These are phyloP conservation scores for Sebastes fasciatus DNA, from an alignment of 2,113 vertebrate genomes.

Conservation along the genomic window DNA sequence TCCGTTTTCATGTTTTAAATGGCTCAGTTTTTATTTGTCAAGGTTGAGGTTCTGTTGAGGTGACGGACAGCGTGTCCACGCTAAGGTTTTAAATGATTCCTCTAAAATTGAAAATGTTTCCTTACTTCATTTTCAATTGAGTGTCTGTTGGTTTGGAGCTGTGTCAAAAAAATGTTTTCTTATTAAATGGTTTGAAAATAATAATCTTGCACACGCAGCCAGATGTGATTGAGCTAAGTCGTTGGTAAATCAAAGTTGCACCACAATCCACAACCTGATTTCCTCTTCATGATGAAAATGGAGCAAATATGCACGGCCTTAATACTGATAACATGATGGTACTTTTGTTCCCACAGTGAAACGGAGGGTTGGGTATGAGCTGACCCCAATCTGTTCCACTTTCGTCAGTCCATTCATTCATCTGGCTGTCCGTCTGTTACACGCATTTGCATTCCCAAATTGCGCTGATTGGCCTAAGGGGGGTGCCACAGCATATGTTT, in stretches of 20 bases:
- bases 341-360: neutral
- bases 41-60: neutral
- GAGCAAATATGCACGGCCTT: neutral
- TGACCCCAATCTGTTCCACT: constrained; percentile 39
- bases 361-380: neutral
- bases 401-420: constrained; percentile 23
- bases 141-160: neutral
- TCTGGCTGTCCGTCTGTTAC: constrained; percentile 59
- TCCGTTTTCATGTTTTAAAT: constrained; percentile 5
- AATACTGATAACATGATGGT: neutral
- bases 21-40: neutral
- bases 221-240: neutral
- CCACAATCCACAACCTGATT: neutral
- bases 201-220: neutral
- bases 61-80: neutral
- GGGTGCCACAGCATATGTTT: constrained; percentile 55
- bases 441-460: constrained; percentile 29
- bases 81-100: neutral
- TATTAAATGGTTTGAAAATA: neutral
- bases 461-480: constrained; percentile 52
- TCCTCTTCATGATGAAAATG: neutral
- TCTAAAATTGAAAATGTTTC: neutral
- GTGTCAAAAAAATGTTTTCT: neutral
- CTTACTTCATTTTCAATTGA: neutral
- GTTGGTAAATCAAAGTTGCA: neutral